phyloP scores from a whole-genome alignment of 64 coral and sea anemone genomes.

The Porites australiensis region DNA sequence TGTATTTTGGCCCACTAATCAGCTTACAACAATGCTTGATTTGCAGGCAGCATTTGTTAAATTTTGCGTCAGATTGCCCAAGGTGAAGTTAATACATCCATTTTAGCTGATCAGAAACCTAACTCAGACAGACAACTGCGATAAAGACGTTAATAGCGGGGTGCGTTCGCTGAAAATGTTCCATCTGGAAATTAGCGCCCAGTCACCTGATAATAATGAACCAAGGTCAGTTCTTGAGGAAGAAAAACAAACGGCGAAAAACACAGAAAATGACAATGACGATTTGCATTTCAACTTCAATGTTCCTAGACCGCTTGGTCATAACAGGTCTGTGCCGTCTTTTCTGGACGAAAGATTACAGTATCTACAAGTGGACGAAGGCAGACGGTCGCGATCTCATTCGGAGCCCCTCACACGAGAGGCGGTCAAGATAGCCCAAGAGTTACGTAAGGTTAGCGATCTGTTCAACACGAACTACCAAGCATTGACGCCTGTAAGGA shows the following conservation, averaged over 20 bases:
- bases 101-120: background rate
- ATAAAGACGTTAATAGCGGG: background rate
- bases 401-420: conserved; percentile 35
- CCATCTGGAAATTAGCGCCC: background rate
- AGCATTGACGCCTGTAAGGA: background rate
- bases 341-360: conserved; percentile 17
- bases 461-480: conserved; percentile 34
- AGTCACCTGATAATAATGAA: background rate
- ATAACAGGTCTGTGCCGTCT: background rate
- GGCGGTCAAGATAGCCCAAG: conserved; percentile 1
- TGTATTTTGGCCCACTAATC: background rate
- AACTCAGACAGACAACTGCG: background rate
- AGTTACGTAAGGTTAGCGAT: conserved; percentile 25
- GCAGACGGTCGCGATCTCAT: conserved; percentile 22
- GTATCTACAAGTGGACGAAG: background rate
- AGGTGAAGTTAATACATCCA: background rate
- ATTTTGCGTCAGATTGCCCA: background rate
- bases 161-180: background rate
- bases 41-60: background rate
- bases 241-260: background rate
- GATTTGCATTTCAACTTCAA: conserved; percentile 2
- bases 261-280: background rate
- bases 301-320: background rate
- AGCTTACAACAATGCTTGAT: background rate
- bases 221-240: background rate